These are phyloP conservation scores for Theocolax elegans DNA, from an alignment of 1,140 invertebrate genomes.

Conservation along the genomic window DNA sequence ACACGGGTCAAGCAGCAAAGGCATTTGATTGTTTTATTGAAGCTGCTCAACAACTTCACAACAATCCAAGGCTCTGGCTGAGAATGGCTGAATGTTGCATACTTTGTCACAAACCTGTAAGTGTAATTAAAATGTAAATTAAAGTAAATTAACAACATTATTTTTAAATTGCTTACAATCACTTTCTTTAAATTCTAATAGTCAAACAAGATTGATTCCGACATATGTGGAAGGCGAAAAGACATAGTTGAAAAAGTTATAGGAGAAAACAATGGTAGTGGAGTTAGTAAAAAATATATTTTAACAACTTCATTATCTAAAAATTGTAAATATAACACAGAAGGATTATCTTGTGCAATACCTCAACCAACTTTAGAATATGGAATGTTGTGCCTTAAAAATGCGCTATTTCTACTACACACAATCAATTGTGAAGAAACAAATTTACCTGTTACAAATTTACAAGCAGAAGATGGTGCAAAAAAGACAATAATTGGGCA, in stretches of 20 bases:
- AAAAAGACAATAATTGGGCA: constrained; percentile 30
- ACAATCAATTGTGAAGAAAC: constrained; percentile 48
- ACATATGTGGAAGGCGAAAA: constrained; percentile 72
- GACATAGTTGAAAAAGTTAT: constrained; percentile 74
- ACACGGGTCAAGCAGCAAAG: constrained; percentile 80
- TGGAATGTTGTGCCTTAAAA: constrained; percentile 86
- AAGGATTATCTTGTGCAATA: constrained; percentile 81
- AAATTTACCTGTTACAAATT: constrained; percentile 46
- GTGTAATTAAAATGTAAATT: constrained; percentile 43
- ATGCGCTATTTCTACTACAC: constrained; percentile 78
- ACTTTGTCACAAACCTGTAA: constrained; percentile 75
- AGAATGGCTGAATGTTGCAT: constrained; percentile 94
- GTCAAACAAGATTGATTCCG: constrained; percentile 76
- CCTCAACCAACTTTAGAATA: constrained; percentile 91
- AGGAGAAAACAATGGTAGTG: constrained; percentile 61
- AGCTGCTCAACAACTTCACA: constrained; percentile 85
- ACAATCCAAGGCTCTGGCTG: constrained; percentile 91
- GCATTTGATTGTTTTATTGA: constrained; percentile 94
- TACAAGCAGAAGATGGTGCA: constrained; percentile 10
- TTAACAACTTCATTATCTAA: constrained; percentile 70
- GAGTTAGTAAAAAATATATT: constrained; percentile 76
- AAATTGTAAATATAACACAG: constrained; percentile 69
- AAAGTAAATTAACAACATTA: constrained; percentile 16
- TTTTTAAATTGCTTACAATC: constrained; percentile 1
- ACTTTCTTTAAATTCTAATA: constrained; percentile 51